These are phyloP conservation scores for Troides helena DNA, from an alignment of 2,888 invertebrate species.

Conservation along the genomic window DNA sequence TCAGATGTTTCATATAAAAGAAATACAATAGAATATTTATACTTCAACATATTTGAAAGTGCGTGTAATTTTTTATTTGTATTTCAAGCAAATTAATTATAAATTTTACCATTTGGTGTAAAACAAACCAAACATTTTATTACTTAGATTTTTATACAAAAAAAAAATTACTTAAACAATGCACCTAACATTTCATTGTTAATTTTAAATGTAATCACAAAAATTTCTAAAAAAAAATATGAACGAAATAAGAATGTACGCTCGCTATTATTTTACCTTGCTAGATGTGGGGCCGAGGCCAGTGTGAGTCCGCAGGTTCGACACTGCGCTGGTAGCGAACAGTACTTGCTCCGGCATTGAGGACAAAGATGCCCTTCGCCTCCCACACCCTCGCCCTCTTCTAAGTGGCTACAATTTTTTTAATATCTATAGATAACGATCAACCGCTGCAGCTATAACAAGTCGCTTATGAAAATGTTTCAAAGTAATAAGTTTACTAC, in stretches of 20 bases:
- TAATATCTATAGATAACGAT: neutral
- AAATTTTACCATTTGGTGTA: too few relatives aligned
- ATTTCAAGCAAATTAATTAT: too few relatives aligned
- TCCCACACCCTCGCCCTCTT: constrained; percentile 85
- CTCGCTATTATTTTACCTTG: constrained; percentile 68
- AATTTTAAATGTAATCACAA: too few relatives aligned
- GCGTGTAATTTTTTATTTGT: too few relatives aligned
- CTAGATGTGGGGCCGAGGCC: constrained; percentile 98
- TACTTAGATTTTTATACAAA: too few relatives aligned
- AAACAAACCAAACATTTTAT: too few relatives aligned
- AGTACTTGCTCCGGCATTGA: constrained; percentile 99
- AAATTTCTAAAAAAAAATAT: neutral
- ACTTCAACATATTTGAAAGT: too few relatives aligned
- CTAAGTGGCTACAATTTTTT: constrained; percentile 85
- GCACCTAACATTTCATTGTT: too few relatives aligned
- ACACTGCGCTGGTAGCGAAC: constrained; percentile 98
- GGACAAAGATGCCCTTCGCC: constrained; percentile 93
- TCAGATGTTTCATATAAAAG: neutral
- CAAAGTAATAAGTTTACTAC: too few relatives aligned
- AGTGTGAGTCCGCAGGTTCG: constrained; percentile 96
- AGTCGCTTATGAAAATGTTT: too few relatives aligned
- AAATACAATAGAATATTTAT: neutral
- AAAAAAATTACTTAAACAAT: too few relatives aligned
- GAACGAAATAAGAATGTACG: neutral
- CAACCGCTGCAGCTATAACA: neutral